Evolutionary conservation across 37 sponge, comb jelly and placozoan species (phyloP), one percentile per base, ranked within the genome.

Genomic region (Theonella swinhoei): DNA sequence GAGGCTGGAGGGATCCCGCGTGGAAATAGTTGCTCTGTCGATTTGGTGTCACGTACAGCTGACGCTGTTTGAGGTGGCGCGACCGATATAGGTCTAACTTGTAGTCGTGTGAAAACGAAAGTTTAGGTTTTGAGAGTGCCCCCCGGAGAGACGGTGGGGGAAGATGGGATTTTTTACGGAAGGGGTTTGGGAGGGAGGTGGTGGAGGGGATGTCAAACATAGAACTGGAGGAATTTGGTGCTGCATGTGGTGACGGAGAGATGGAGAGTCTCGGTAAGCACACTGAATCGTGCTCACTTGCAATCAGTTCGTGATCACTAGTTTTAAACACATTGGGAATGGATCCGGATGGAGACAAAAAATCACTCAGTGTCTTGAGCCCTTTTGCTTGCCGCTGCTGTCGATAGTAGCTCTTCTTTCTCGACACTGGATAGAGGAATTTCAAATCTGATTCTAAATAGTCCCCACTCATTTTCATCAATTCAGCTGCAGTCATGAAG

Each of bases 401-500:
- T 14, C 80, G 25, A 43, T 80, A 80, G 39, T 58, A 72, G 40
- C 71, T 85, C 39, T 73, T 88, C 59, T 70, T 88, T 31, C 63
- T 22, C 23, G 64, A 64, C n/a, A 36, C 25, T 0, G 89, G 88
- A 47, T 72, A 70, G 1, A 94, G 70, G 76, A 94, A 88, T 26
- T 42, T 58, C 20, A 91, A 31, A 9, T 88, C 86, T 8, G 62
- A 63, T 5, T 36, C 19, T 1, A 64, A 35, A 64, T 67, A 78
- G 19, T 22, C 64, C 11, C 79, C 76, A 2, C 76, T 47, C 23
- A 47, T 20, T 33, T 69, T 75, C 79, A 89, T 78, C 95, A 91
- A 94, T 4, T 94, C 88, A 37, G 72, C 78, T 23, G 95, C 86
- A 42, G 69, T 85, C 85, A 85, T 91, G 72, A 94, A 94, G 39